Evolutionary conservation across 2,888 invertebrate genomes (phyloP), one percentile per base, ranked within the genome.

Genomic region (Limenitis camilla): DNA sequence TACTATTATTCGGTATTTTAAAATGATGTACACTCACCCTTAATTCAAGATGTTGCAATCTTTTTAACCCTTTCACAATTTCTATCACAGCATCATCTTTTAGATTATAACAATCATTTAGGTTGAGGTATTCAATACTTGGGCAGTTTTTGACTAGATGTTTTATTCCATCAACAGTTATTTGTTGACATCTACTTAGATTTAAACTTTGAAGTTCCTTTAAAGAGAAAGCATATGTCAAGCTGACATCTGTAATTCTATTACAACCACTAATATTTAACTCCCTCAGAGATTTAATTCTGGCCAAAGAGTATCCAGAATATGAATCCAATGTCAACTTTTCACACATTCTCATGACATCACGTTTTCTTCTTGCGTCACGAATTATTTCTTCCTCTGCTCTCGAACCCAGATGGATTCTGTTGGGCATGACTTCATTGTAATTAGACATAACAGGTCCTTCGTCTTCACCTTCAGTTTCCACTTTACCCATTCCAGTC

Each of bases 301-400:
- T 78, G 32, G 87, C 86, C 53, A 92, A 78, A 6, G 90, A 90
- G 64, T 85, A 89, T 1, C 89, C 89, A 47, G 78, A 74, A 51
- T 75, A 78, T 7, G 78, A 69, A 45, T 84, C 78, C 59, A 76
- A 71, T 6, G 82, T 66, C 19, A 86, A 57, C 54, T 88, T 88
- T 69, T 91, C 91, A 65, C 91, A 91, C 75, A 91, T 89, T 39
- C 86, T 85, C 81, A 89, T 84, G 31, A 92, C 89, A 59, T 91
- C 90, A 52, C 86, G 83, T 69, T 92, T 92, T 42, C 91, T 83
- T 63, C 86, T 87, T 0, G 92, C 92, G 71, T 92, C 92, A 2
- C 87, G 83, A 2, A 92, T 89, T 57, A 92, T 92, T 64, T 92
- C 92, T 65, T 91, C 90, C 71, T 92, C 92, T 9, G 92, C 92